phyloP scores from a whole-genome alignment of 2,888 invertebrate genomes.

The Phasia obesa region DNA sequence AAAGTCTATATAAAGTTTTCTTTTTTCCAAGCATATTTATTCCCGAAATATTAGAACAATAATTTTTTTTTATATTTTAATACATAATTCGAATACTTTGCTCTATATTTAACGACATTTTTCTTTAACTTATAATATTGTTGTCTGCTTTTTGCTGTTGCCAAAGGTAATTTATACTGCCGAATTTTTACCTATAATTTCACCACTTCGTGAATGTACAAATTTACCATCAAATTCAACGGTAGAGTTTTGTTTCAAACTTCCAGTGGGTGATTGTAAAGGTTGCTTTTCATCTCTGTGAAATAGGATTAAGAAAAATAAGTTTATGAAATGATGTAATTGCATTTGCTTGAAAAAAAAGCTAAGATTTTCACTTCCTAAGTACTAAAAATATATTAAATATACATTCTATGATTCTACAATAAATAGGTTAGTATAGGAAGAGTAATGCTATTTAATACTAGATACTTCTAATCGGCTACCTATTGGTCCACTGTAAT shows the following conservation, averaged over 20 bases:
- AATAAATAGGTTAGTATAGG: too few relatives aligned
- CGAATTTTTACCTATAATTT: constrained; percentile 94
- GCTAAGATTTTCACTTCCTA: not conserved
- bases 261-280: constrained; percentile 85
- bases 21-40: constrained; percentile 62
- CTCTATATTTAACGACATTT: not conserved
- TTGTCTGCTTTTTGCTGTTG: not conserved
- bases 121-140: not conserved
- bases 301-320: constrained; percentile 71
- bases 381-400: constrained; percentile 35
- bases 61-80: constrained; percentile 14
- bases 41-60: constrained; percentile 32
- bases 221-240: constrained; percentile 92
- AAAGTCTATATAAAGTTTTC: constrained; percentile 27
- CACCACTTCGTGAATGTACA: constrained; percentile 91
- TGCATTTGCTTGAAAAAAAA: not conserved
- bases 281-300: constrained; percentile 92
- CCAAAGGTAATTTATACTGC: constrained; percentile 84
- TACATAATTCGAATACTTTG: constrained; percentile 7
- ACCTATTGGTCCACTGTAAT: too few relatives aligned
- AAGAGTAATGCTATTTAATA: too few relatives aligned
- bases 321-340: constrained; percentile 47
- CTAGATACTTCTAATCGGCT: too few relatives aligned
- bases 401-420: not conserved
- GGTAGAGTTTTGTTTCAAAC: constrained; percentile 89